Base-by-base conservation (phyloP, 2,888 invertebrate genomes). In the Amblyjoppa proteus region DNA sequence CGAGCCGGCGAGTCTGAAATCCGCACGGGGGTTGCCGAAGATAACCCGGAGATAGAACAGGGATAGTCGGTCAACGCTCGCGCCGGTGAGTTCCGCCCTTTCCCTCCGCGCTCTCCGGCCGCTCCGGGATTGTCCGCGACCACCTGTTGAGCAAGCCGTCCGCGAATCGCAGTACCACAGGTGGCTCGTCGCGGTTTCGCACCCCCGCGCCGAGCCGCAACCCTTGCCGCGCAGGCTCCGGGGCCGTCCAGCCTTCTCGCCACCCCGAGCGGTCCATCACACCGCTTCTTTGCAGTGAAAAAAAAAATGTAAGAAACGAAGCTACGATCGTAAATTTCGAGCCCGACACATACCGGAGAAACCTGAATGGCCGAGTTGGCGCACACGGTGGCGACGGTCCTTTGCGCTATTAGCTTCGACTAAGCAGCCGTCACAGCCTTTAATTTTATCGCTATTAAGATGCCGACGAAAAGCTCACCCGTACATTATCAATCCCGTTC, bases 361-460 rank as follows among this genome's bases (percentile, higher is more conserved):
- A 51, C 68, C 20, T 75, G 74, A 83, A 83, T 83, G 74, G 64
- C 53, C 20, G 53, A 45, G 34, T 64, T 16, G 70, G 34, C 25
- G 45, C 53, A 66, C 71, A 6, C 34, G 41, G 51, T 49, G 13
- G 41, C 58, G 73, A 51, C n/a, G 45, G 53, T 77, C 69, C 51
- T 70, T 76, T 25, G 41, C 34, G 11, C 64, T 66, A 53, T 56
- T 13, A 61, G n/a, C 74, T 70, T 56, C 78, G 58, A 51, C 66
- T 45, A 41, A n/a, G 71, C 51, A 56, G 28, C 70, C 38, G 38
- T 51, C 28, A 20, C 68, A 25, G 73, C 58, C 73, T 80, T 83
- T 85, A 51, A 85, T 66, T 61, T 80, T 25, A 73, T 81, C 80
- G 85, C 85, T 83, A 83, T 85, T 83, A 83, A 83, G 80, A 83